Base-by-base conservation (phyloP, 2,113 vertebrate genomes). In the Smithornis capensis region DNA sequence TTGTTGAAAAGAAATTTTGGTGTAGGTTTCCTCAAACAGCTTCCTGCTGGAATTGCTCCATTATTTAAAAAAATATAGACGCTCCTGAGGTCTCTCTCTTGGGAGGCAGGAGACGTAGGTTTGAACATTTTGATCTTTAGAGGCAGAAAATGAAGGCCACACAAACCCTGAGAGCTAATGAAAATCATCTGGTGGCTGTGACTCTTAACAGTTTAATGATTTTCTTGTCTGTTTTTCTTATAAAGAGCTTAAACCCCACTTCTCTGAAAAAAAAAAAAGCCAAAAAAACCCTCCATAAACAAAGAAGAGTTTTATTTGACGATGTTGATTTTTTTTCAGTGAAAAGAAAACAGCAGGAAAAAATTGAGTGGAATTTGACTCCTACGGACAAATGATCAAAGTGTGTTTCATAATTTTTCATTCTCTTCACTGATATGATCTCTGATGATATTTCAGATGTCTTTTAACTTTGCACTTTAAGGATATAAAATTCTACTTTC, bases 381-480 rank as follows among this genome's bases (percentile, higher is more conserved):
- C 2, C 31, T 82, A 56, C 19, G 87, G 65, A 82, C 12, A 91
- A 94, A 56, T 45, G 16, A 68, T 84, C 21, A 78, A 84, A 40
- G 5, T 35, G 68, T 42, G 5, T 42, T 83, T 81, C 68, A 49
- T 79, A 69, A 75, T 53, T 84, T 93, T 92, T 2, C 14, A 31
- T 87, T 95, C 49, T 73, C n/a, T 90, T 75, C 83, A 60, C 49
- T 73, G 29, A 13, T 63, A 28, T 14, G 91, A 71, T 68, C 91
- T 87, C 75, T 96, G 47, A 55, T 63, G 53, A 7, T 44, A 81
- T 91, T 95, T 87, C 49, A 75, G 31, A 75, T 87, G 35, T 79
- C 83, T 96, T 95, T 93, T 95, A 87, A 88, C 82, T 96, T 88
- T 57, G 25, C 93, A 67, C 65, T 95, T 92, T 73, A 59, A 57